Evolutionary conservation across 2,113 vertebrate species (phyloP).

Genomic region (Leptodactylus fuscus): DNA sequence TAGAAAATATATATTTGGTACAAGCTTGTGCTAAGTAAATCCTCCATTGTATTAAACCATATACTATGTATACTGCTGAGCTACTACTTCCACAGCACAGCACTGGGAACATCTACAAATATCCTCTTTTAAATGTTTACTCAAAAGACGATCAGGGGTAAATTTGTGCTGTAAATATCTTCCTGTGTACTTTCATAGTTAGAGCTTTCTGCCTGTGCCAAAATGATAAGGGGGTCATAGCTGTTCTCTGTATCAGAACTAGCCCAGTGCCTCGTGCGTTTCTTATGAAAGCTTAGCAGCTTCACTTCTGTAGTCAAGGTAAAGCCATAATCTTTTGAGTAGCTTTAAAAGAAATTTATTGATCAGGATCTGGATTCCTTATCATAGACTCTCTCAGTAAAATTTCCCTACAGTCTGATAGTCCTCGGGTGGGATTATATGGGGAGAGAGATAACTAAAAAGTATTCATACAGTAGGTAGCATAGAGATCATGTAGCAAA

Average conservation of each 20-base stretch:
- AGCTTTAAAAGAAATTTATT: conserved; percentile 27
- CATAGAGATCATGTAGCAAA: neutral
- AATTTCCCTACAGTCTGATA: neutral
- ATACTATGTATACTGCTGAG: neutral
- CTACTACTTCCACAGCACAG: neutral
- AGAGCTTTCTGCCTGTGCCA: conserved; percentile 33
- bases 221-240: conserved; percentile 25
- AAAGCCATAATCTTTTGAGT: conserved; percentile 27
- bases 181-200: conserved; percentile 3
- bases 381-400: neutral
- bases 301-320: conserved; percentile 27
- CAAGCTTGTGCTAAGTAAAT: neutral
- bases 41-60: neutral
- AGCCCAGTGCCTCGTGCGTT: neutral
- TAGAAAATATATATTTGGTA: too few species aligned
- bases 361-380: conserved; percentile 15
- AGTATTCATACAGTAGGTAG: neutral
- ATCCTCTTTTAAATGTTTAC: neutral
- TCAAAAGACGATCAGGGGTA: neutral
- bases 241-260: neutral
- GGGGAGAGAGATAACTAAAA: conserved; percentile 1
- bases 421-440: neutral
- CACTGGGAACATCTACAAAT: neutral
- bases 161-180: neutral
- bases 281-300: neutral